These are phyloP conservation scores for Bradysia coprophila DNA, from an alignment of 1,140 invertebrate species.

Conservation along the genomic window DNA sequence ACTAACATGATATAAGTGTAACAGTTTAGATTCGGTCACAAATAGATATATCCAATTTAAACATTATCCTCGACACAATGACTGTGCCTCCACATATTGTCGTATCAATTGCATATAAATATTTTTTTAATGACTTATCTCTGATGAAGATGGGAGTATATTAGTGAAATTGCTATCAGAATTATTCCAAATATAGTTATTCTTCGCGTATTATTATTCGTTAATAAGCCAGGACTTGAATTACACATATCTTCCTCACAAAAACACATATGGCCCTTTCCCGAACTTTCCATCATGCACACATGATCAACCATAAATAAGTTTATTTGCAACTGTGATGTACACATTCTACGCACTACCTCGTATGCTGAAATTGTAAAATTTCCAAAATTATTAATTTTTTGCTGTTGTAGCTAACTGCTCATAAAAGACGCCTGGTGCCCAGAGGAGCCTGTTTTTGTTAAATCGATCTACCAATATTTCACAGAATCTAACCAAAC, in stretches of 20 bases:
- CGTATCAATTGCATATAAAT: no score
- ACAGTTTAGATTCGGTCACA: no score
- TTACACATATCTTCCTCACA: conserved; percentile 95
- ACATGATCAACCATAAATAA: conserved; percentile 96
- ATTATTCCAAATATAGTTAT: not conserved
- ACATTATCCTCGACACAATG: no score
- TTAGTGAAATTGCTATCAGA: not conserved
- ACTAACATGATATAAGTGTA: no score
- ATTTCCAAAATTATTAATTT: not conserved
- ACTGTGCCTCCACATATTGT: no score
- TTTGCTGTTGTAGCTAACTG: not conserved
- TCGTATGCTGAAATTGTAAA: conserved; percentile 54
- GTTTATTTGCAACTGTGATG: conserved; percentile 83
- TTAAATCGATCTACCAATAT: not conserved
- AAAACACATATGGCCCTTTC: conserved; percentile 93
- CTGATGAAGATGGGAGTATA: not conserved
- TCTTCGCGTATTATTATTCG: not conserved
- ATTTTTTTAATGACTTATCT: no score
- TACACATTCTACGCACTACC: conserved; percentile 75
- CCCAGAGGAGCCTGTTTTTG: not conserved
- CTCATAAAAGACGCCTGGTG: not conserved
- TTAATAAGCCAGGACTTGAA: conserved; percentile 16
- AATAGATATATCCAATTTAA: no score
- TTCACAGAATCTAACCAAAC: not conserved
- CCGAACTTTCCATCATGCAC: conserved; percentile 94